These are phyloP conservation scores for Ophioninae sp. DNA, from an alignment of 2,888 invertebrate genomes.

Conservation along the genomic window DNA sequence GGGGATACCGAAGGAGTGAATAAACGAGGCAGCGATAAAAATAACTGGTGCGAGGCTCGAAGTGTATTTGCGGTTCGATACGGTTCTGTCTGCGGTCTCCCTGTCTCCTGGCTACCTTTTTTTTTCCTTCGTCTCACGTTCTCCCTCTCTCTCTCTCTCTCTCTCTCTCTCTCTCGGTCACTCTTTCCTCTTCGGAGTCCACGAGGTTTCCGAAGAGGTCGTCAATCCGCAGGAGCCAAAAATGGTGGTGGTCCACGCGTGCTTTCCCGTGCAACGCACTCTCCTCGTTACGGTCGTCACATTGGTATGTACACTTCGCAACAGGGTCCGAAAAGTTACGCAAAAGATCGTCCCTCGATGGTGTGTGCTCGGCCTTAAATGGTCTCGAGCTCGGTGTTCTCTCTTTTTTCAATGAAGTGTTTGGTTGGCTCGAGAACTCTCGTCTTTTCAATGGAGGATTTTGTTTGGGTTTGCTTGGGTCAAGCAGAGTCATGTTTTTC, in stretches of 20 bases:
- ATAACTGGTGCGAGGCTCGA: conserved; percentile 46
- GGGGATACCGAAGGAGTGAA: conserved; percentile 22
- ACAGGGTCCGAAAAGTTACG: conserved; percentile 54
- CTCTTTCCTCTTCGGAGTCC: neutral
- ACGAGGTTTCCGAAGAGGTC: conserved; percentile 30
- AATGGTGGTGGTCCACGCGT: conserved; percentile 61
- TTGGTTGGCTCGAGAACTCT: conserved; percentile 14
- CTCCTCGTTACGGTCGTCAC: conserved; percentile 61
- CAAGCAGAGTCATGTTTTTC: too few relatives aligned
- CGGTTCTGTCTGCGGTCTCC: conserved; percentile 12
- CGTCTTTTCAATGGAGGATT: neutral
- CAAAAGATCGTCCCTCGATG: conserved; percentile 59
- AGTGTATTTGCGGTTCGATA: conserved; percentile 30
- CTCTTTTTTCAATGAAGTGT: conserved; percentile 63
- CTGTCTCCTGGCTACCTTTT: neutral
- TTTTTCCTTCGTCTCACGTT: neutral
- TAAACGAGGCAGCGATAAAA: conserved; percentile 35
- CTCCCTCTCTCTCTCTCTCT: conserved; percentile 12
- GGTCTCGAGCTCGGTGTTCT: conserved; percentile 39
- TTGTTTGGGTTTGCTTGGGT: neutral
- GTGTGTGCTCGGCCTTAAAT: conserved; percentile 49
- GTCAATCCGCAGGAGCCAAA: conserved; percentile 60
- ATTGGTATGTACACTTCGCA: conserved; percentile 7
- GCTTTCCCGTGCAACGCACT: conserved; percentile 50
- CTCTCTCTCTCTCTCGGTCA: conserved; percentile 18